A percentile compares a stretch with the other conserved stretches of the same genome.
Conservation (phyloP, 2,888 invertebrate genomes). For the Acleris holmiana region DNA sequence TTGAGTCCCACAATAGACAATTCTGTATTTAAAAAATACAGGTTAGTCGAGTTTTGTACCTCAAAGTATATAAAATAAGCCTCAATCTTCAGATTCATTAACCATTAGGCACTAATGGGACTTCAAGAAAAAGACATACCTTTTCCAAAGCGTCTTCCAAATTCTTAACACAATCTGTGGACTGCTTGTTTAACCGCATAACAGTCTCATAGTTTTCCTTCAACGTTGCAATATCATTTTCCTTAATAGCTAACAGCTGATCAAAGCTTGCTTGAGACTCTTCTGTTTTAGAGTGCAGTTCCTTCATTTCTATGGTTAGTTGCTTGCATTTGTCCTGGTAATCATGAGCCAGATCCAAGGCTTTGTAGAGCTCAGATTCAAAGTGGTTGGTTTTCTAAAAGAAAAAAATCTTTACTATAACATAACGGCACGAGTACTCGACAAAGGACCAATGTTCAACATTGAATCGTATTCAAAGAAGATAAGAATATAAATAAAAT, state of each 20-base stretch:
- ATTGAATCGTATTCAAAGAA: too few relatives aligned
- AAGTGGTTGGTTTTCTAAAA: conserved; percentile 81
- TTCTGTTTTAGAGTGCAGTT: conserved; percentile 67
- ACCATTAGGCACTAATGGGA: too few relatives aligned
- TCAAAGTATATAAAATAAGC: too few relatives aligned
- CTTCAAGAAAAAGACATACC: conserved; percentile 56
- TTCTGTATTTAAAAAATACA: too few relatives aligned
- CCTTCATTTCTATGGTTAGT: conserved; percentile 77
- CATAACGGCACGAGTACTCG: too few relatives aligned
- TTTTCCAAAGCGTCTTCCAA: conserved; percentile 83
- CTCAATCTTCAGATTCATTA: too few relatives aligned
- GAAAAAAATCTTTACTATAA: background rate
- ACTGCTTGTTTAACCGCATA: conserved; percentile 81
- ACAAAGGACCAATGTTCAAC: too few relatives aligned
- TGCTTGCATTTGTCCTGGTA: conserved; percentile 87
- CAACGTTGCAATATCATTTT: conserved; percentile 70
- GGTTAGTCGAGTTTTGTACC: too few relatives aligned
- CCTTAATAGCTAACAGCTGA: conserved; percentile 58
- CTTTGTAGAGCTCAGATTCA: conserved; percentile 89
- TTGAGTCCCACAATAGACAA: too few relatives aligned
- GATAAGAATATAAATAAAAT: too few relatives aligned
- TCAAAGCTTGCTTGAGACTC: conserved; percentile 54
- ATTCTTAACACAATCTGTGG: conserved; percentile 85
- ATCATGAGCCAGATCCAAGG: conserved; percentile 87
- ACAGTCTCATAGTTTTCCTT: conserved; percentile 79